phyloP scores from a whole-genome alignment of 2,888 invertebrate species.

The Cynaeus angustus region DNA sequence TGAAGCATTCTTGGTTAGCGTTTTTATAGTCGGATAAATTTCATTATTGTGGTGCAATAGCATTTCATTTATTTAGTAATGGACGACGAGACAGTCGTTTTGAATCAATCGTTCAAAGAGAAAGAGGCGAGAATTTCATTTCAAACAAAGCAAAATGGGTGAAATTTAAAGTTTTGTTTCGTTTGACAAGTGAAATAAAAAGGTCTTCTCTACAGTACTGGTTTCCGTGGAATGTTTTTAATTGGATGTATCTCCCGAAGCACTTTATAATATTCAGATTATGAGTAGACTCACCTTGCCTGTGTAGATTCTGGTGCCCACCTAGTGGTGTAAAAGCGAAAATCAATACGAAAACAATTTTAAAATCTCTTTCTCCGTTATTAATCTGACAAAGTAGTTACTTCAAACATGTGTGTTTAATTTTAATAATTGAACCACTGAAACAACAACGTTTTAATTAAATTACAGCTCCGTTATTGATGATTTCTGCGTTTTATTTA shows the following conservation, averaged over 20 bases:
- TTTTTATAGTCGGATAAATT: conserved; percentile 42
- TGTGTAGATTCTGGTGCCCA: conserved; percentile 38
- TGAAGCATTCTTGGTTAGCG: conserved; percentile 41
- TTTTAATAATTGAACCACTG: conserved; percentile 32
- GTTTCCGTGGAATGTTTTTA: conserved; percentile 20
- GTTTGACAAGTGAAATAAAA: not conserved
- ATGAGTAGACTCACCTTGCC: conserved; percentile 40
- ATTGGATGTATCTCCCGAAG: conserved; percentile 21
- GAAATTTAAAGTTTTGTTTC: conserved; percentile 20
- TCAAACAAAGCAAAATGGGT: conserved; percentile 21
- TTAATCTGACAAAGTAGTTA: conserved; percentile 37
- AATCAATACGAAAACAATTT: conserved; percentile 50
- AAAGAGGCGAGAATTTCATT: conserved; percentile 18
- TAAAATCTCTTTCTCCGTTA: conserved; percentile 44
- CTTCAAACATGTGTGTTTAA: conserved; percentile 26
- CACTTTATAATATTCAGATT: conserved; percentile 31
- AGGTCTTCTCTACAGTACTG: not conserved
- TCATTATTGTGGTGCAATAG: conserved; percentile 37
- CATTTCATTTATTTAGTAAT: conserved; percentile 38
- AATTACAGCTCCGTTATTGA: conserved; percentile 10
- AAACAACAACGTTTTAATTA: conserved; percentile 23
- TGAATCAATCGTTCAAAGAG: not conserved
- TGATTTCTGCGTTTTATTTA: conserved; percentile 17
- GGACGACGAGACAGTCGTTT: not conserved
- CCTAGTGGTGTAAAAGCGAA: conserved; percentile 43